A percentile compares a stretch with the other conserved stretches of the same genome.
phyloP scores from a whole-genome alignment of 2,888 invertebrate genomes.

The Prosopocoilus inquinatus region DNA sequence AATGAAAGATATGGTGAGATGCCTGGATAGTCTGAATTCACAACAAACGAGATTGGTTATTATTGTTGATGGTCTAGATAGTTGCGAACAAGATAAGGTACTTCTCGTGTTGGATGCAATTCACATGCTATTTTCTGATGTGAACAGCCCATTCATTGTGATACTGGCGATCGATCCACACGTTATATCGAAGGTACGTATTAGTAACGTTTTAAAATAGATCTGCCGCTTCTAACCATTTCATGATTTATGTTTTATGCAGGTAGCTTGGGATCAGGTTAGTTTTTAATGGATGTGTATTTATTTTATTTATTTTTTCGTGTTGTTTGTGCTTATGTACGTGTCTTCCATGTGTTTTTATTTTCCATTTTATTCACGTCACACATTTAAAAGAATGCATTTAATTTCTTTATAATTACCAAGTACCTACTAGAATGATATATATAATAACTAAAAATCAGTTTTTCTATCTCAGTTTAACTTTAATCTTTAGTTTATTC shows the following conservation, averaged over 20 bases:
- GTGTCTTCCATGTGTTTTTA: not conserved
- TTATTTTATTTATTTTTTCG: conserved; percentile 2
- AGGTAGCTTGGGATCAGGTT: conserved; percentile 67
- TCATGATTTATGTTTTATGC: conserved; percentile 41
- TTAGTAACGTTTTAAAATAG: not conserved
- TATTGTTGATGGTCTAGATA: conserved; percentile 95
- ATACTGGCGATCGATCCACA: conserved; percentile 98
- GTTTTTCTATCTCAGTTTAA: too few relatives aligned
- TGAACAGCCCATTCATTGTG: conserved; percentile 92
- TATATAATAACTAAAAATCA: too few relatives aligned
- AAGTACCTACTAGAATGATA: too few relatives aligned
- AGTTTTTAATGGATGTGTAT: conserved; percentile 44
- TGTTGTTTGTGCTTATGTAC: not conserved
- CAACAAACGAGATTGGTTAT: conserved; percentile 95
- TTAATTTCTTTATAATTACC: too few relatives aligned
- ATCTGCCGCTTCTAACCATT: conserved; percentile 6
- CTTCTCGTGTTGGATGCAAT: conserved; percentile 90
- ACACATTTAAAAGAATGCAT: conserved; percentile 1
- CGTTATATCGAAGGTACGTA: conserved; percentile 87
- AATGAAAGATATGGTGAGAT: conserved; percentile 67
- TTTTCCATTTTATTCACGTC: not conserved
- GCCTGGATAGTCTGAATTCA: conserved; percentile 88
- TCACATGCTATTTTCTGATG: conserved; percentile 91
- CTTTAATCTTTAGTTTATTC: too few relatives aligned
- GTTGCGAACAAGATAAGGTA: conserved; percentile 96